phyloP scores from a whole-genome alignment of 1,140 invertebrate genomes.

The Zeugodacus cucurbitae region DNA sequence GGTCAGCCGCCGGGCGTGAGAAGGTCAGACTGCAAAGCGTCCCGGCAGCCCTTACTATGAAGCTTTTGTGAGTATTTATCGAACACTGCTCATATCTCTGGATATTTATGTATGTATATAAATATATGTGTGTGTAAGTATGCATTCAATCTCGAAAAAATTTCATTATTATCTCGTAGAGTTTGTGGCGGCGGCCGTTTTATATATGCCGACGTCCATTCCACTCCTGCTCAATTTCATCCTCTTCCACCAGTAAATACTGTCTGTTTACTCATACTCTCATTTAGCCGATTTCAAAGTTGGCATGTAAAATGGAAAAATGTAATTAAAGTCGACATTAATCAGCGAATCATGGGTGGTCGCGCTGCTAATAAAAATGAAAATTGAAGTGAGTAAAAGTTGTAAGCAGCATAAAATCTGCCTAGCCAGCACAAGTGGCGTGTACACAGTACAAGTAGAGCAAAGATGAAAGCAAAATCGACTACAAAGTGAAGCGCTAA shows the following conservation, averaged over 20 bases:
- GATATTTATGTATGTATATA: neutral
- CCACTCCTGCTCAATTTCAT: neutral
- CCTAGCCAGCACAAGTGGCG: neutral
- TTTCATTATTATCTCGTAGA: neutral
- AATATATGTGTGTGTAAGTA: neutral
- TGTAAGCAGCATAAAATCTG: neutral
- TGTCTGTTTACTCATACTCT: neutral
- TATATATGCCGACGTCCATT: neutral
- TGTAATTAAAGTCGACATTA: constrained; percentile 37
- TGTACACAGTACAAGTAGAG: neutral
- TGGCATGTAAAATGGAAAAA: constrained; percentile 30
- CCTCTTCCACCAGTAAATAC: neutral
- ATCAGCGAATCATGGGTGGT: neutral
- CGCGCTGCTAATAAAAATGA: neutral
- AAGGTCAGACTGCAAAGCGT: neutral
- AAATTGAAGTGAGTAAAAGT: neutral
- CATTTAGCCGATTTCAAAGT: constrained; percentile 9
- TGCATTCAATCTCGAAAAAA: neutral
- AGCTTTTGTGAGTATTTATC: neutral
- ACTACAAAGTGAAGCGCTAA: neutral
- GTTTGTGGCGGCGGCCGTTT: neutral
- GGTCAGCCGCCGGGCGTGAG: neutral
- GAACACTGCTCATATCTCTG: neutral
- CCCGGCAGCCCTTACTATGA: neutral
- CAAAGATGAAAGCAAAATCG: constrained; percentile 3